Conservation (phyloP, 1,140 invertebrate species). For the Brevipalpus yothersi region DNA sequence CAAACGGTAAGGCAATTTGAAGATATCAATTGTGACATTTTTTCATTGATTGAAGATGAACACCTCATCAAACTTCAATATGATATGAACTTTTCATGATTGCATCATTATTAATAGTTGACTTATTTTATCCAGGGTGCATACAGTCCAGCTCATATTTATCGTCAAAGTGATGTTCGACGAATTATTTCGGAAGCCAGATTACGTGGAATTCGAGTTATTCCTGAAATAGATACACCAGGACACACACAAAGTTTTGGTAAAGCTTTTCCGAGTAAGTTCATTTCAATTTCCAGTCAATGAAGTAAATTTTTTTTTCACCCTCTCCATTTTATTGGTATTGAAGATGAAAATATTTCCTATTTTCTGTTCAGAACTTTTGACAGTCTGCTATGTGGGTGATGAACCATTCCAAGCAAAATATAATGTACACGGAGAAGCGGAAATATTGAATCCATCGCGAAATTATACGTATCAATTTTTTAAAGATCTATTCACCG, state of each 20-base stretch:
- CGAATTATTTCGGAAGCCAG: conserved; percentile 21
- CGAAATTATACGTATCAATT: conserved; percentile 35
- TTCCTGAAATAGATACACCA: conserved; percentile 21
- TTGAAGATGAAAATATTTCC: no score
- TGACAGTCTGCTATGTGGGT: not conserved
- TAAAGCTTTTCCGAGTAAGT: not conserved
- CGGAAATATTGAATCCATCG: conserved; percentile 52
- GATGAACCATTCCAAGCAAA: not conserved
- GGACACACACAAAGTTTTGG: conserved; percentile 19
- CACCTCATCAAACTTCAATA: conserved; percentile 2
- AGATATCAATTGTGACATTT: no score
- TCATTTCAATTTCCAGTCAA: conserved; percentile 17
- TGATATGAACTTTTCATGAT: no score
- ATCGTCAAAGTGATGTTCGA: conserved; percentile 18
- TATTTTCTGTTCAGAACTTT: not conserved
- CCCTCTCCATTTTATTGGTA: not conserved
- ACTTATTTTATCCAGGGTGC: not conserved
- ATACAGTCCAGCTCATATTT: conserved; percentile 10
- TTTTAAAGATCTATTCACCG: conserved; percentile 36
- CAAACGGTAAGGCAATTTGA: not conserved
- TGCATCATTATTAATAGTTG: no score
- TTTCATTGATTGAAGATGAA: no score
- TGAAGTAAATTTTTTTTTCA: conserved; percentile 12
- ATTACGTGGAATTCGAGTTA: conserved; percentile 21
- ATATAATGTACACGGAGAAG: conserved; percentile 24